Percentiles rank a stretch among this genome's conserved stretches.
These are phyloP conservation scores for Lamellibrachia satsuma DNA, from an alignment of 2,888 invertebrate species.

Conservation along the genomic window DNA sequence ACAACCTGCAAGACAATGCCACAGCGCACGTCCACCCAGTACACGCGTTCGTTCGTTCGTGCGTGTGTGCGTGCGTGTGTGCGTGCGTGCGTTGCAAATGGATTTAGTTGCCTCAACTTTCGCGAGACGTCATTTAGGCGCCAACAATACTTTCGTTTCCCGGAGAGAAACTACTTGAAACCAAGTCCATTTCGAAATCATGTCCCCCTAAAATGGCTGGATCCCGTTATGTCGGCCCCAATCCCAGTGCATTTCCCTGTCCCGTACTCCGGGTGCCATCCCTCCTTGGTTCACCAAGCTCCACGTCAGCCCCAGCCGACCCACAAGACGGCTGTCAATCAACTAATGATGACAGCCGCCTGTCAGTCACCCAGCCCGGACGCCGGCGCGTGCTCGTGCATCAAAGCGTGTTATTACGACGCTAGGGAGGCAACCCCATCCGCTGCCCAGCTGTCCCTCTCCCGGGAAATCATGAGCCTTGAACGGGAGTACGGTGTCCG, in stretches of 20 bases:
- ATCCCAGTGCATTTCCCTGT: background rate
- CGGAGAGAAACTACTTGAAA: too few species aligned
- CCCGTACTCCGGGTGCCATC: background rate
- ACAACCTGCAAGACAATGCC: too few species aligned
- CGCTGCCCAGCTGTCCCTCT: background rate
- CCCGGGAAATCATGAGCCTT: background rate
- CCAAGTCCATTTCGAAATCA: background rate
- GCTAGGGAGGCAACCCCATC: background rate
- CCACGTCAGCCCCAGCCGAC: background rate
- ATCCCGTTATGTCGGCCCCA: background rate
- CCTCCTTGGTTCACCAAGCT: background rate
- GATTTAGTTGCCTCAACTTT: too few species aligned
- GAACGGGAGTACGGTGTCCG: background rate
- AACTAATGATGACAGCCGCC: background rate
- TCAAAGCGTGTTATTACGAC: conserved; percentile 13
- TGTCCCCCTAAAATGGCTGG: background rate
- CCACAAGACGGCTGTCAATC: background rate
- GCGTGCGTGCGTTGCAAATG: too few species aligned
- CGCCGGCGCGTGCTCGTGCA: background rate
- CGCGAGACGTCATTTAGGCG: too few species aligned
- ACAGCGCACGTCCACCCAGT: too few species aligned
- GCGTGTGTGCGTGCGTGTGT: too few species aligned
- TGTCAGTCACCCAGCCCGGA: background rate
- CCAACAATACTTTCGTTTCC: too few species aligned
- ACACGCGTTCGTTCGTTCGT: too few species aligned